These are phyloP conservation scores for Temnothorax longispinosus DNA, from an alignment of 1,140 invertebrate species.

Conservation along the genomic window DNA sequence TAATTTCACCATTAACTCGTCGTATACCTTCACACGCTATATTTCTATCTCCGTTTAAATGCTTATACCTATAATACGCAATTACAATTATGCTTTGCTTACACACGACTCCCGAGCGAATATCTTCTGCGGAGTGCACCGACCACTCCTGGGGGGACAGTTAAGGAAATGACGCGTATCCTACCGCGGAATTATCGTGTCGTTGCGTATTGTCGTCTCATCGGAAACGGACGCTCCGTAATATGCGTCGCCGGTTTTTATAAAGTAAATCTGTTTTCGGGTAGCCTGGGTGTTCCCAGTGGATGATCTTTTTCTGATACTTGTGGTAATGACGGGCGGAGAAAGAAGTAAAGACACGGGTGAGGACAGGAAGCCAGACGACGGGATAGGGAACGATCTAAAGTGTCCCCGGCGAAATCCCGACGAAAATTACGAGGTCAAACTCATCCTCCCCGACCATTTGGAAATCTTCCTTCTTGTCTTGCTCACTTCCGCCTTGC, in stretches of 20 bases:
- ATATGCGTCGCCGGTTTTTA: not conserved
- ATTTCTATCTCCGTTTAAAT: slow-evolving; percentile 16
- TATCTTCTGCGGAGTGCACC: not conserved
- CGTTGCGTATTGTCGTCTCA: not conserved
- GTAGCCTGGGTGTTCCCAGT: slow-evolving; percentile 11
- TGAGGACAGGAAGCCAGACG: not conserved
- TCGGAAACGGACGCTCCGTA: slow-evolving; percentile 8
- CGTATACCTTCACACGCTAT: not conserved
- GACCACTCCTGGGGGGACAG: not conserved
- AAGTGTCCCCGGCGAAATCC: slow-evolving; percentile 52
- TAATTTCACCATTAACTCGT: slow-evolving; percentile 11
- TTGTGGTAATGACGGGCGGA: not conserved
- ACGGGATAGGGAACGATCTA: slow-evolving; percentile 42
- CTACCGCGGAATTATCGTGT: not conserved
- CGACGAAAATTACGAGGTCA: slow-evolving; percentile 68
- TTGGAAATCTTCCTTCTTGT: slow-evolving; percentile 27
- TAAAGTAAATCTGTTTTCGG: slow-evolving; percentile 3
- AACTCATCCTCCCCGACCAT: slow-evolving; percentile 6
- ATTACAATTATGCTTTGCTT: slow-evolving; percentile 24
- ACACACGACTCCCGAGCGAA: not conserved
- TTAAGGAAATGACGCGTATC: slow-evolving; percentile 30
- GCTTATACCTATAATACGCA: not conserved
- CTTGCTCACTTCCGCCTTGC: slow-evolving; percentile 25
- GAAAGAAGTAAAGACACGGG: slow-evolving; percentile 30
- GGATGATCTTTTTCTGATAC: slow-evolving; percentile 41